A percentile compares a stretch with the other conserved stretches of the same genome.
Conservation (phyloP, 1,140 invertebrate genomes). For the Phocides pigmalion region DNA sequence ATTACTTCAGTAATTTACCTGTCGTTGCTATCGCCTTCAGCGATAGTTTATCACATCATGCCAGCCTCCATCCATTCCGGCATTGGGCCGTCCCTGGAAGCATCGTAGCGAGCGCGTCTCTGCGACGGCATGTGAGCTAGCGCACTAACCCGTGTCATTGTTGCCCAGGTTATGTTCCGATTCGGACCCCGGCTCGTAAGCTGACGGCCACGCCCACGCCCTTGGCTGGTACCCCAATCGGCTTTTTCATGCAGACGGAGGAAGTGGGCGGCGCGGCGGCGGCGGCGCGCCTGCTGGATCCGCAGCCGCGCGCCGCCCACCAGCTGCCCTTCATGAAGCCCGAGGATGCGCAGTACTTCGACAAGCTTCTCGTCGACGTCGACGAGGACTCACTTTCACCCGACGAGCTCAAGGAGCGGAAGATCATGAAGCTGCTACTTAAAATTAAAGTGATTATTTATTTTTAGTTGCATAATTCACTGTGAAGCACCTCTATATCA, state of each 20-base stretch:
- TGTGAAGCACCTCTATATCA: no score
- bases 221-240: constrained; percentile 95
- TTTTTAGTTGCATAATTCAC: no score
- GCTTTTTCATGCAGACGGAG: constrained; percentile 98
- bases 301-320: constrained; percentile 95
- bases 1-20: no score
- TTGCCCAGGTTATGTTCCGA: constrained; percentile 94
- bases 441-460: constrained; percentile 92
- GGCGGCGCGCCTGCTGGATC: constrained; percentile 95
- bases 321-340: constrained; percentile 99
- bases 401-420: constrained; percentile 98
- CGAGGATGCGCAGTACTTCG: constrained; percentile 99
- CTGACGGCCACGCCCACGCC: constrained; percentile 99
- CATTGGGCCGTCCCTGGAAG: neutral
- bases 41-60: no score
- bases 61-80: neutral
- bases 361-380: constrained; percentile 98
- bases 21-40: no score
- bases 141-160: constrained; percentile 46
- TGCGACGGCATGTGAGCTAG: constrained; percentile 34
- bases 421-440: constrained; percentile 99
- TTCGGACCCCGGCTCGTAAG: constrained; percentile 98
- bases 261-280: constrained; percentile 88
- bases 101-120: neutral
- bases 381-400: constrained; percentile 98